Evolutionary conservation across 2,113 vertebrate genomes (phyloP).

Genomic region (Macquaria australasica): DNA sequence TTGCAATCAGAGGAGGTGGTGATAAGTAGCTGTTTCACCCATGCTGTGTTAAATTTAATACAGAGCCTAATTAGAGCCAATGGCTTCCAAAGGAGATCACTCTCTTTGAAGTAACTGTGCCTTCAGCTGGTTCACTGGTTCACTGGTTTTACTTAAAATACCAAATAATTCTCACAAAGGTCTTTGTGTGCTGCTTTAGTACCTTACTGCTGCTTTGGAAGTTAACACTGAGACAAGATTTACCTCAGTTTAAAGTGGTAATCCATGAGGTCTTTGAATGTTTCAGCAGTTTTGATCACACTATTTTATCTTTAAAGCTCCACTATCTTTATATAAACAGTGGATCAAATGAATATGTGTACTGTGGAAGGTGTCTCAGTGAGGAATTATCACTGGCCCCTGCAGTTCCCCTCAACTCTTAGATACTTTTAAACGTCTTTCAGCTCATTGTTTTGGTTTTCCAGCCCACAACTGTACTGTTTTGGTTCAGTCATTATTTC

Average conservation of each 20-base stretch:
- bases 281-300: background rate
- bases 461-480: background rate
- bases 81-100: background rate
- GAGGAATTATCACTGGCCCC: background rate
- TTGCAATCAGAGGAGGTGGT: constrained; percentile 2
- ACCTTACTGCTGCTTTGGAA: background rate
- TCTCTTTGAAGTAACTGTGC: background rate
- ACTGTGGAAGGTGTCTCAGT: too few species aligned
- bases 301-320: too few species aligned
- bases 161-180: background rate
- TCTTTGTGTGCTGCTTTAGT: fast-evolving
- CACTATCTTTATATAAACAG: too few species aligned
- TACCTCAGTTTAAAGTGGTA: background rate
- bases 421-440: too few species aligned
- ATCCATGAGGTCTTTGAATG: background rate
- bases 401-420: background rate
- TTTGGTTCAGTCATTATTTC: background rate
- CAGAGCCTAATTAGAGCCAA: background rate
- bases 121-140: too few species aligned
- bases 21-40: constrained; percentile 22
- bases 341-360: background rate
- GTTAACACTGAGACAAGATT: background rate
- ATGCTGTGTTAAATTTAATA: background rate
- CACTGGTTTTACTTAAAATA: background rate
- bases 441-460: too few species aligned